A percentile compares a stretch with the other conserved stretches of the same genome.
Conservation (phyloP, 2,113 vertebrate species). For the Bombycilla garrulus region DNA sequence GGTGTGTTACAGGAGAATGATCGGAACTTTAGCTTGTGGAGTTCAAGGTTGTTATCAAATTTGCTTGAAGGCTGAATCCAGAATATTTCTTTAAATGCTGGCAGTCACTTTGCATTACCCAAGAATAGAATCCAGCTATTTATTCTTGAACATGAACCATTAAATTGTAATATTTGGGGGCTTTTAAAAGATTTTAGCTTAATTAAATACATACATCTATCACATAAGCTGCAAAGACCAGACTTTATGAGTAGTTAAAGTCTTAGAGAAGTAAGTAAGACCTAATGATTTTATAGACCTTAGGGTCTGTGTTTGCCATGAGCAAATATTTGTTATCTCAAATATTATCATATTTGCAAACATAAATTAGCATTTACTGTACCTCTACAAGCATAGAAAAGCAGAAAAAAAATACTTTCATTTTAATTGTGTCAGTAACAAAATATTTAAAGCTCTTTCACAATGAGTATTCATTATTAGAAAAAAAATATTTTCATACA, state of each 20-base stretch:
- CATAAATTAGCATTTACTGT: neutral
- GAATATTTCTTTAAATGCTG: neutral
- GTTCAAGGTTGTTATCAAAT: neutral
- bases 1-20: neutral
- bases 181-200: neutral
- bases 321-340: neutral
- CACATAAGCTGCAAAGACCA: neutral
- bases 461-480: neutral
- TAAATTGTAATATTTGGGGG: neutral
- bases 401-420: neutral
- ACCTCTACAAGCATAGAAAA: neutral
- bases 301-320: neutral
- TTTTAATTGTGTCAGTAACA: neutral
- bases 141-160: neutral
- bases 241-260: neutral
- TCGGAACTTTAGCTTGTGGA: neutral
- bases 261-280: neutral
- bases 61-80: neutral
- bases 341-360: too few relatives aligned
- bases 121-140: neutral
- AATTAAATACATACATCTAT: neutral
- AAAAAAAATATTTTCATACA: neutral
- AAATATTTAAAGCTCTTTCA: neutral
- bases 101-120: neutral
- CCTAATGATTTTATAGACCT: neutral